Percentiles rank a stretch among this genome's conserved stretches.
These are phyloP conservation scores for Rotaria socialis DNA, from an alignment of 2,888 invertebrate genomes.

Conservation along the genomic window DNA sequence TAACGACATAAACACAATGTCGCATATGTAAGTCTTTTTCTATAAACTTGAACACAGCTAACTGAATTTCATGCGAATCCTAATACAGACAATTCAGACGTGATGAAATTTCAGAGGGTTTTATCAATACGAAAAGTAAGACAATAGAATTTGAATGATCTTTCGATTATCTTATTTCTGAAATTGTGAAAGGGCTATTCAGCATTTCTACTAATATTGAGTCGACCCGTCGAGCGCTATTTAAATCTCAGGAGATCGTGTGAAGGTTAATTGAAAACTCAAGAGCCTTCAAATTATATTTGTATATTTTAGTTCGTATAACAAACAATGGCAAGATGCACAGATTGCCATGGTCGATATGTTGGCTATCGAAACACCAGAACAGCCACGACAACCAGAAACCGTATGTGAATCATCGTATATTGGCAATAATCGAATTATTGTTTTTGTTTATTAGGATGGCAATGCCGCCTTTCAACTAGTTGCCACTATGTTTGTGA, in stretches of 20 bases:
- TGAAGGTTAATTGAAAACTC: too few species aligned
- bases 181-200: too few species aligned
- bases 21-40: not conserved
- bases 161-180: too few species aligned
- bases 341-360: slow-evolving; percentile 57
- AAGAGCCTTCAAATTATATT: not conserved
- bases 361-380: slow-evolving; percentile 57
- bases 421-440: not conserved
- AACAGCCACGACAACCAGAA: slow-evolving; percentile 58
- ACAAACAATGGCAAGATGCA: slow-evolving; percentile 59
- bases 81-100: too few species aligned
- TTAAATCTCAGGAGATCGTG: too few species aligned
- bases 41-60: too few species aligned
- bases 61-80: too few species aligned
- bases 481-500: slow-evolving; percentile 67
- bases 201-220: too few species aligned
- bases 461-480: slow-evolving; percentile 58
- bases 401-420: slow-evolving; percentile 50
- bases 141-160: too few species aligned
- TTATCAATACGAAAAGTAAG: too few species aligned
- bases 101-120: too few species aligned
- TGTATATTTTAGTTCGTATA: slow-evolving; percentile 49
- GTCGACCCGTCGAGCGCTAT: too few species aligned
- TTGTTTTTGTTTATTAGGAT: slow-evolving; percentile 52
- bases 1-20: slow-evolving; percentile 1